phyloP scores from a whole-genome alignment of 2,113 vertebrate species.

The Struthio camelus region DNA sequence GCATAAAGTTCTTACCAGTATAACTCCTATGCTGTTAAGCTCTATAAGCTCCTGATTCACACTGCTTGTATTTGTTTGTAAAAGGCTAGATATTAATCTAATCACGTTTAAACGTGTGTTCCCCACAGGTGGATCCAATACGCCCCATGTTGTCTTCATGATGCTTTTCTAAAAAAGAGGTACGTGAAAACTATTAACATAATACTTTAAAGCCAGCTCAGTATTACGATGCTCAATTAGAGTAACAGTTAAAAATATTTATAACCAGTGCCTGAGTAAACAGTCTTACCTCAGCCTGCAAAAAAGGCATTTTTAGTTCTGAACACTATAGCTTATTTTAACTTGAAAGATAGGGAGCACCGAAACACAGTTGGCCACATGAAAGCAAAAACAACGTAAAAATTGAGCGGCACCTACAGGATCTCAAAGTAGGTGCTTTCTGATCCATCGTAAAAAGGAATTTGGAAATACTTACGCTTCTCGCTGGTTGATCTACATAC shows the following conservation, averaged over 20 bases:
- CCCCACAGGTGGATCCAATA: slow-evolving; percentile 95
- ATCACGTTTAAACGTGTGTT: slow-evolving; percentile 96
- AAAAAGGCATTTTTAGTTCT: not conserved
- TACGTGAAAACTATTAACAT: not conserved
- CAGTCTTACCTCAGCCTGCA: not conserved
- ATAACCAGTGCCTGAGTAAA: not conserved
- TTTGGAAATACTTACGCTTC: not conserved
- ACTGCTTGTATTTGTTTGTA: slow-evolving; percentile 90
- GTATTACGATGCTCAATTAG: not conserved
- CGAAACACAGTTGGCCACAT: not conserved
- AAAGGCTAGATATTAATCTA: slow-evolving; percentile 91
- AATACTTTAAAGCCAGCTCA: not conserved
- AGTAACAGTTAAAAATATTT: not conserved
- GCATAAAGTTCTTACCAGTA: slow-evolving; percentile 83
- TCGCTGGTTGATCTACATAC: not conserved
- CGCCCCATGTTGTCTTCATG: slow-evolving; percentile 97
- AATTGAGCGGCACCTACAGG: not conserved
- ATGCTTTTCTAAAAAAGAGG: slow-evolving; percentile 83
- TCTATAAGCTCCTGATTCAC: slow-evolving; percentile 94
- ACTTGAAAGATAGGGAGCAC: not conserved
- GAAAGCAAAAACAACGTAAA: not conserved
- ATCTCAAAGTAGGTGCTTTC: not conserved
- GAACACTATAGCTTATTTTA: not conserved
- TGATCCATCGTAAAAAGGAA: not conserved
- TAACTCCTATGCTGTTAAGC: slow-evolving; percentile 94